phyloP scores from a whole-genome alignment of 2,888 invertebrate genomes.

The Leptothorax acervorum region DNA sequence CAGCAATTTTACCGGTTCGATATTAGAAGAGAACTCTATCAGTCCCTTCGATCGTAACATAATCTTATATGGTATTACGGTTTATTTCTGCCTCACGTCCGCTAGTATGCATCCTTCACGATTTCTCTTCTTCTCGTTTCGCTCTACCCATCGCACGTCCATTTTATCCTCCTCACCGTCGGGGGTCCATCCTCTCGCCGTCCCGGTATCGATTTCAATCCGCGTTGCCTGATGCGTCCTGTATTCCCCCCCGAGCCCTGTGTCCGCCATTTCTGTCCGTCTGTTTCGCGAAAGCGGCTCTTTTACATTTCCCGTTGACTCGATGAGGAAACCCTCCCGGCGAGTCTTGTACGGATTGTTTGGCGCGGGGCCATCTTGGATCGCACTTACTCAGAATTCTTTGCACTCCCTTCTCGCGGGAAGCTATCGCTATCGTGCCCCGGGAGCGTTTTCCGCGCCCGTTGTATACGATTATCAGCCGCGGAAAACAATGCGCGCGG shows the following conservation, averaged over 20 bases:
- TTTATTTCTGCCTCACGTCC: neutral
- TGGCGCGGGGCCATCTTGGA: constrained; percentile 50
- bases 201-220: constrained; percentile 55
- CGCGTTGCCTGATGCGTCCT: constrained; percentile 14
- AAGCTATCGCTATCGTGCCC: neutral
- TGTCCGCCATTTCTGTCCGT: constrained; percentile 46
- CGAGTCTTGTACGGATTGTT: constrained; percentile 46
- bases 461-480: constrained; percentile 47
- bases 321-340: constrained; percentile 43
- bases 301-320: constrained; percentile 59
- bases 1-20: neutral
- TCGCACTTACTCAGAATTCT: constrained; percentile 54
- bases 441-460: constrained; percentile 23
- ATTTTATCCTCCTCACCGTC: constrained; percentile 36
- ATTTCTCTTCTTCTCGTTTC: constrained; percentile 45
- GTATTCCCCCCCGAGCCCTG: neutral
- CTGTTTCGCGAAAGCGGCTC: constrained; percentile 56
- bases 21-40: neutral
- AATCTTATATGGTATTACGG: constrained; percentile 32
- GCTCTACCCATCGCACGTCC: constrained; percentile 15
- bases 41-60: neutral
- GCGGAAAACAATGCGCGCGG: constrained; percentile 40
- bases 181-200: constrained; percentile 4
- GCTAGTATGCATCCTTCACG: constrained; percentile 6
- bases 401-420: constrained; percentile 22